Base-by-base conservation (phyloP, 2,113 vertebrate genomes). In the Vulpes ferrilata region DNA sequence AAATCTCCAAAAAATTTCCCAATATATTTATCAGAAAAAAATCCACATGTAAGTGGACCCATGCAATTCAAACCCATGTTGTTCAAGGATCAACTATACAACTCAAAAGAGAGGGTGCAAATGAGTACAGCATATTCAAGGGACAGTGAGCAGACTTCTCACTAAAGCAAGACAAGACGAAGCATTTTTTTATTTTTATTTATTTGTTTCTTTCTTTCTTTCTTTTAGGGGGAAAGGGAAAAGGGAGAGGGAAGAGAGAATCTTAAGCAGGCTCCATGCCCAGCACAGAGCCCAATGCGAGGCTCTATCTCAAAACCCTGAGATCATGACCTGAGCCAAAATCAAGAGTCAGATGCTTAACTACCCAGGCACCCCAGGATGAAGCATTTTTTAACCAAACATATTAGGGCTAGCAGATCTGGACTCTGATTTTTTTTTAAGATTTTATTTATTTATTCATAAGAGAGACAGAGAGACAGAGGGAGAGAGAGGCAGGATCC, bases 151-250 rank as follows among this genome's bases (percentile, higher is more conserved):
- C 22, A 88, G 55, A 82, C 32, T 81, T 90, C 16, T 93, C 69
- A 91, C 86, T 93, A 90, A 20, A 90, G 11, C 32, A 96, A 90
- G 25, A 94, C 15, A 87, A 59, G n/a, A 78, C 38, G n/a, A 81
- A 92, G 43, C 51, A 69, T 84, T 79, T 96, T 93, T 95, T 22
- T 51, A 85, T 76, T 76, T 25, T 64, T 30, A 30, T 30, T n/a
- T n/a, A 3, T 69, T 69, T 17, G 7, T n/a, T 67, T 67, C 5
- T 32, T 69, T n/a, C 7, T n/a, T 19, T 69, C n/a, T 19, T 30
- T 43, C 43, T 43, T 43, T 43, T 43, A 43, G 43, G 11, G 64
- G 32, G 10, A 32, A 9, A 3, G 16, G 32, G 3, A 15, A 69
- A 69, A 69, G 67, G 32, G 7, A 69, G 65, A 19, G 32, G 3